These are phyloP conservation scores for Schizothorax lantsangensis DNA, from an alignment of 2,797 vertebrate genomes.

Conservation along the genomic window DNA sequence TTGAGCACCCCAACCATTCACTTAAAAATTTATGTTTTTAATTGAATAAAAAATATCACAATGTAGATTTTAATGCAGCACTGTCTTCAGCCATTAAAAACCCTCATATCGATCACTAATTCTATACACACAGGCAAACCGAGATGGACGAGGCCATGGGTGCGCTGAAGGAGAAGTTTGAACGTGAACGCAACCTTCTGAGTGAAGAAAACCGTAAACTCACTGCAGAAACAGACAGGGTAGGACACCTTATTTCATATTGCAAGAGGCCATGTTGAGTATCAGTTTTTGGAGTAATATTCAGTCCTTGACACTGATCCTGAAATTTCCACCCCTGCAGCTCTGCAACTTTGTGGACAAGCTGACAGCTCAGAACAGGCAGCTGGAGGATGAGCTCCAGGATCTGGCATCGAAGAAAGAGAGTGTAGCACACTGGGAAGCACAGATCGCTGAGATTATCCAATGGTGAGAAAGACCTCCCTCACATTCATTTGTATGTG, in stretches of 20 bases:
- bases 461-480: slow-evolving; percentile 82
- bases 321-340: slow-evolving; percentile 69
- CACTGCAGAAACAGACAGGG: slow-evolving; percentile 87
- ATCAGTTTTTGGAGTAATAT: not conserved
- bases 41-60: not conserved
- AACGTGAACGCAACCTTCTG: slow-evolving; percentile 86
- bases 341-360: slow-evolving; percentile 92
- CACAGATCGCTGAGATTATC: slow-evolving; percentile 98
- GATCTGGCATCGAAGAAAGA: slow-evolving; percentile 92
- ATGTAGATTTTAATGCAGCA: not conserved
- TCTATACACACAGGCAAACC: slow-evolving; percentile 75
- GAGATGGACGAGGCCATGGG: slow-evolving; percentile 89
- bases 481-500: not conserved
- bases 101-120: not conserved
- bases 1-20: not conserved
- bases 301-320: slow-evolving; percentile 18
- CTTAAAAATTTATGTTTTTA: not conserved
- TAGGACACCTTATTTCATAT: slow-evolving; percentile 62
- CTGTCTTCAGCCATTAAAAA: not conserved
- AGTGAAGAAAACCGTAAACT: slow-evolving; percentile 91
- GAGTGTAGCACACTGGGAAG: slow-evolving; percentile 96
- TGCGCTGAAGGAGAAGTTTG: slow-evolving; percentile 85
- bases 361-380: slow-evolving; percentile 89
- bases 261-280: too few species aligned
- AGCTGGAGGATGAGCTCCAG: slow-evolving; percentile 94